These are phyloP conservation scores for Synergus japonicus DNA, from an alignment of 2,888 invertebrate genomes.

Conservation along the genomic window DNA sequence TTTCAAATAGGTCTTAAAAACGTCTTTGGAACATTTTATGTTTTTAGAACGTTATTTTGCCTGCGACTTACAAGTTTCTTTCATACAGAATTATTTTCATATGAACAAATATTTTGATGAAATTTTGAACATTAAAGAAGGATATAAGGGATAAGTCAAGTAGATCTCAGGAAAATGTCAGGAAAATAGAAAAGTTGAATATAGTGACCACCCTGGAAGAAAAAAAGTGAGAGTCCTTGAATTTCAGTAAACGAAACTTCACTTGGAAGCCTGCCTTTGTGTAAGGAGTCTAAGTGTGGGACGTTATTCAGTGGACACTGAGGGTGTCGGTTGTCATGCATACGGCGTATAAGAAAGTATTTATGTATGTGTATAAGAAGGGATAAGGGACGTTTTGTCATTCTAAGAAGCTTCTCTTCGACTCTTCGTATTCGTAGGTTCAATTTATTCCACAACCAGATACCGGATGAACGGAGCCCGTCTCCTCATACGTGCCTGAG, in stretches of 20 bases:
- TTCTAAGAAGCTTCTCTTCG: slow-evolving; percentile 63
- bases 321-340: slow-evolving; percentile 52
- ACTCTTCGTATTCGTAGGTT: slow-evolving; percentile 51
- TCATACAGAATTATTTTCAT: too few relatives aligned
- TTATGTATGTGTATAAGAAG: slow-evolving; percentile 43
- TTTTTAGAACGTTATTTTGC: too few relatives aligned
- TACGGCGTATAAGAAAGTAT: slow-evolving; percentile 50
- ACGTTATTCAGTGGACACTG: slow-evolving; percentile 9
- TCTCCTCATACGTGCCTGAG: slow-evolving; percentile 63
- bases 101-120: too few relatives aligned
- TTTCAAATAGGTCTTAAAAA: too few relatives aligned
- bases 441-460: slow-evolving; percentile 71
- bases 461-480: slow-evolving; percentile 70
- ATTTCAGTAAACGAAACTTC: slow-evolving; percentile 8
- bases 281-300: slow-evolving; percentile 14
- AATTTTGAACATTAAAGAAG: too few relatives aligned
- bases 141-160: too few relatives aligned
- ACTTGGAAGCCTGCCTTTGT: neutral
- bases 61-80: too few relatives aligned
- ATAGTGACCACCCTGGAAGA: neutral
- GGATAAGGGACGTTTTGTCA: slow-evolving; percentile 61
- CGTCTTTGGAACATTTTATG: too few relatives aligned
- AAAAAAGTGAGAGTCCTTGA: slow-evolving; percentile 19
- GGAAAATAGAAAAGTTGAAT: too few relatives aligned
- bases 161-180: too few relatives aligned